Conservation (phyloP, 2,113 vertebrate species). For the Aleadryas rufinucha region DNA sequence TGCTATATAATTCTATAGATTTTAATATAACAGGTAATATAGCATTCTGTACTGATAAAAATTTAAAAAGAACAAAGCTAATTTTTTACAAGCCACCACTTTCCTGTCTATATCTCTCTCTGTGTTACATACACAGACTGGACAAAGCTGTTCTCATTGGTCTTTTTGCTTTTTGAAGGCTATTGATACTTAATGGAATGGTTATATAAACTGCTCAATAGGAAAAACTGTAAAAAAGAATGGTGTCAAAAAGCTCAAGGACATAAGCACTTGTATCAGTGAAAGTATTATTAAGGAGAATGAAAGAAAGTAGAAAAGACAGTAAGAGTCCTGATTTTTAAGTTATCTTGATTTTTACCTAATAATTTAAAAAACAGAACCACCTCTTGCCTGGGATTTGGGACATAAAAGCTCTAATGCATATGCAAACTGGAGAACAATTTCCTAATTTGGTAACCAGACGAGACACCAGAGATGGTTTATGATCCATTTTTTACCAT, state of each 20-base stretch:
- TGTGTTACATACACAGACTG: not conserved
- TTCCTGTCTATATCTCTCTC: not conserved
- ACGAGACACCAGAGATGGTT: not conserved
- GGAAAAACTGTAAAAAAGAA: not conserved
- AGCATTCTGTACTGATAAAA: not conserved
- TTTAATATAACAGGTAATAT: not conserved
- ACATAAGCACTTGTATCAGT: not conserved
- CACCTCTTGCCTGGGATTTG: not conserved
- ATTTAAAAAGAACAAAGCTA: not conserved
- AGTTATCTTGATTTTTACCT: not conserved
- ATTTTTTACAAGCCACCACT: not conserved
- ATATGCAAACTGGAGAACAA: not conserved
- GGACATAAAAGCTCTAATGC: not conserved
- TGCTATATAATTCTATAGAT: not conserved
- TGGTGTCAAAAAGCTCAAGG: not conserved
- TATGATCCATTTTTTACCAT: not conserved
- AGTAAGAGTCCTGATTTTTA: not conserved
- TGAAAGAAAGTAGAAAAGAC: not conserved
- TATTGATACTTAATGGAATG: not conserved
- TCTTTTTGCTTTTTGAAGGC: not conserved
- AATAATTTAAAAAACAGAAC: not conserved
- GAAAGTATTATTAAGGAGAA: not conserved
- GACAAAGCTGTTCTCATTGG: not conserved
- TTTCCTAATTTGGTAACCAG: not conserved
- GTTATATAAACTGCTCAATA: not conserved